Conservation (phyloP, 2,113 vertebrate genomes). For the Hymenochirus boettgeri region DNA sequence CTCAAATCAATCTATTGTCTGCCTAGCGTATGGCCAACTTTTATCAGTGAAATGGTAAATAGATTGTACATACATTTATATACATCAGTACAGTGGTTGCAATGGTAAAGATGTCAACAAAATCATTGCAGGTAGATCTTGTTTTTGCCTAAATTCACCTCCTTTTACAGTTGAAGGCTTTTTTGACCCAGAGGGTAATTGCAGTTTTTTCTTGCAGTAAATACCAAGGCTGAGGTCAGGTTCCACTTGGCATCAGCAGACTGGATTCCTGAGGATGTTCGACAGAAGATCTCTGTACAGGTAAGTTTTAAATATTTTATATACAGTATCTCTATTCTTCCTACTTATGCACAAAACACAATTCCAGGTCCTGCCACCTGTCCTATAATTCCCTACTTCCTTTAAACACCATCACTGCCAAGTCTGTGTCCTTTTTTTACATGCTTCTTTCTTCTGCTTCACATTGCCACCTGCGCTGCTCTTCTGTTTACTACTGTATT, state of each 20-base stretch:
- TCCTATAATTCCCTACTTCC: background rate
- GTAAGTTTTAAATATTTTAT: constrained; percentile 51
- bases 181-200: background rate
- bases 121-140: too few species aligned
- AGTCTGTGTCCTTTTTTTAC: background rate
- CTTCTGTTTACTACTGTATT: background rate
- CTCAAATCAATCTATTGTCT: too few species aligned
- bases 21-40: too few species aligned
- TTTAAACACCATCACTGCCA: background rate
- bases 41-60: too few species aligned
- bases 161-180: too few species aligned
- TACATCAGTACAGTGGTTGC: too few species aligned
- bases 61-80: too few species aligned
- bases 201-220: constrained; percentile 62
- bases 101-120: too few species aligned
- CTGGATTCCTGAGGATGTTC: constrained; percentile 80
- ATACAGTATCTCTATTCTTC: too few species aligned
- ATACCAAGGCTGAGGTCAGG: constrained; percentile 84
- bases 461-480: background rate
- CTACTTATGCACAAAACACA: background rate
- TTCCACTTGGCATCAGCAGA: constrained; percentile 86
- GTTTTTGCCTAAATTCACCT: too few species aligned
- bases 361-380: background rate
- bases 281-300: constrained; percentile 68
- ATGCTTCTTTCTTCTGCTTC: fast-evolving